A percentile compares a stretch with the other conserved stretches of the same genome.
phyloP scores from a whole-genome alignment of 2,797 vertebrate species.

The Cetoscarus ocellatus region DNA sequence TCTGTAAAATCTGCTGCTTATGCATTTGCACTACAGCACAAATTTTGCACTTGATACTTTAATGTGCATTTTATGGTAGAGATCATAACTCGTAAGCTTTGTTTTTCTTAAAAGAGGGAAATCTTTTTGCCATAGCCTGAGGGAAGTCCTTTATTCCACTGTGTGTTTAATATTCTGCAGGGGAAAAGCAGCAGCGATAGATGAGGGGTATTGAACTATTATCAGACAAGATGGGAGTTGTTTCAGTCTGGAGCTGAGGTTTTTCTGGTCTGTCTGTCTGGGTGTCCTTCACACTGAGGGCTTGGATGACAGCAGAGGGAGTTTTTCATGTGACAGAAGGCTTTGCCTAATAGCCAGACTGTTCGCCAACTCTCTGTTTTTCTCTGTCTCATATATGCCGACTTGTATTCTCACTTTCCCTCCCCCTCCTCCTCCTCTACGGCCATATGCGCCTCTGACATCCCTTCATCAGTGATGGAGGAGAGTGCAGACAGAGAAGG shows the following conservation, averaged over 20 bases:
- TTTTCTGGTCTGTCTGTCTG: slow-evolving; percentile 65
- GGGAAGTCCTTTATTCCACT: slow-evolving; percentile 39
- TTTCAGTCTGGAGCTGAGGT: slow-evolving; percentile 68
- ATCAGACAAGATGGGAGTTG: slow-evolving; percentile 61
- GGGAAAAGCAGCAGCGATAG: slow-evolving; percentile 15
- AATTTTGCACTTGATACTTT: slow-evolving; percentile 20
- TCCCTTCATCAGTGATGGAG: slow-evolving; percentile 37
- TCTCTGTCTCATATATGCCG: slow-evolving; percentile 27
- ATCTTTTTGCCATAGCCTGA: slow-evolving; percentile 15
- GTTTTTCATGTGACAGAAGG: slow-evolving; percentile 74
- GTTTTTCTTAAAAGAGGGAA: slow-evolving; percentile 37
- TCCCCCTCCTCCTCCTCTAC: slow-evolving; percentile 21
- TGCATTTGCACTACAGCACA: slow-evolving; percentile 6
- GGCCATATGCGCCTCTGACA: slow-evolving; percentile 53
- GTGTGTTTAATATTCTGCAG: slow-evolving; percentile 55
- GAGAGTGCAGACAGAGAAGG: slow-evolving; percentile 21
- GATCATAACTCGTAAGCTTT: slow-evolving; percentile 27
- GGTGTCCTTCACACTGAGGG: slow-evolving; percentile 74
- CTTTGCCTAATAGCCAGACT: slow-evolving; percentile 77
- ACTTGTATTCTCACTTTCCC: slow-evolving; percentile 3
- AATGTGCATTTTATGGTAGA: slow-evolving; percentile 13
- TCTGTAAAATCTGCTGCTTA: not conserved
- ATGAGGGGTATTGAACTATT: slow-evolving; percentile 55
- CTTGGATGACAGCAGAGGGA: slow-evolving; percentile 65
- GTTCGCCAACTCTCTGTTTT: slow-evolving; percentile 57